These are phyloP conservation scores for Sorex maritimensis DNA, from an alignment of 2,797 vertebrate species.

Conservation along the genomic window DNA sequence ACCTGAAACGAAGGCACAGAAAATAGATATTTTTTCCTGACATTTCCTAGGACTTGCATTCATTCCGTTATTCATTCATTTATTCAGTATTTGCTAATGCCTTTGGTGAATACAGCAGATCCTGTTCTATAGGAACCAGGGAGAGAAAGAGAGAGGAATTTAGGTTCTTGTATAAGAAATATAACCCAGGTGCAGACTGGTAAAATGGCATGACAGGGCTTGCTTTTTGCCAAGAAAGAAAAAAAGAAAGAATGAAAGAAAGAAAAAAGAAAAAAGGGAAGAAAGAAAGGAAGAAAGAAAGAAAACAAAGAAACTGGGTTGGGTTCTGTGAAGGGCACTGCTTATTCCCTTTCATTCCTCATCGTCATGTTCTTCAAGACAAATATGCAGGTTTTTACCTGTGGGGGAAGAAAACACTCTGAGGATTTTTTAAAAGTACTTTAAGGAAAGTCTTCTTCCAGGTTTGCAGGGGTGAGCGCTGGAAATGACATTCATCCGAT, in stretches of 20 bases:
- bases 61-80: background rate
- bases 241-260: background rate
- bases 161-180: constrained; percentile 51
- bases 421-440: constrained; percentile 78
- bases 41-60: constrained; percentile 32
- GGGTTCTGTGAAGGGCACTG: background rate
- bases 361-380: constrained; percentile 70
- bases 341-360: background rate
- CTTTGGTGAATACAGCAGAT: background rate
- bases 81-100: background rate
- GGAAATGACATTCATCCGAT: constrained; percentile 88
- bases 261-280: background rate
- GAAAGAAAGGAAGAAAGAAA: too few species aligned
- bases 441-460: constrained; percentile 81
- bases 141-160: background rate
- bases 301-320: background rate
- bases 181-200: background rate
- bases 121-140: background rate
- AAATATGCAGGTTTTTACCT: constrained; percentile 83
- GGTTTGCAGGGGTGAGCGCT: constrained; percentile 83
- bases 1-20: constrained; percentile 21
- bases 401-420: constrained; percentile 81
- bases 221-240: constrained; percentile 37
- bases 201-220: background rate
- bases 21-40: constrained; percentile 15